Base-by-base conservation (phyloP, 2,797 vertebrate species). In the Fistularia tabacaria region DNA sequence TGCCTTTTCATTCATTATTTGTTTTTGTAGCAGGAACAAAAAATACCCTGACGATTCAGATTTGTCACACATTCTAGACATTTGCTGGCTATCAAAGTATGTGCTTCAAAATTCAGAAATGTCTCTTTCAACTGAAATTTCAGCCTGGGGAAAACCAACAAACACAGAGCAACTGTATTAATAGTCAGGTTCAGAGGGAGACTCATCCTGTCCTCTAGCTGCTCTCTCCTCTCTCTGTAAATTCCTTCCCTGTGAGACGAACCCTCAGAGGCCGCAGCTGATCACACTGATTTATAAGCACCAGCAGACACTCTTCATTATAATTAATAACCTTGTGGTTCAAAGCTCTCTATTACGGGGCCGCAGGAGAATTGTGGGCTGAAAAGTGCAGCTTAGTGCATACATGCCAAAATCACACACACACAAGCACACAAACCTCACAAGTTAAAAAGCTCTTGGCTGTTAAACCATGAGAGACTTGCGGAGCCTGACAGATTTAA, bases 291-390 rank as follows among this genome's bases (percentile, higher is more conserved):
- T 77, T 80, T 64, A 76, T 57, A 75, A 50, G 47, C 73, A 73
- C 71, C 68, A 73, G 57, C 66, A 79, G 45, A 74, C 76, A 65
- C 72, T 66, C 77, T 55, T 81, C 73, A 74, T 80, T 78, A 68
- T 75, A 82, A 82, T 81, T 75, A 83, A 80, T 79, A 81, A 84
- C 70, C 67, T 71, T 69, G 78, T 69, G 78, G 76, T 80, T 85
- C 79, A 82, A 81, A 78, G 76, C 79, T 67, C 64, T 80, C 64
- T 64, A 64, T 73, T 76, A 70, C 72, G 62, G 69, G 78, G 69
- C 59, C 76, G 60, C 67, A 67, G 57, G 76, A 76, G 74, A 75
- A 59, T 74, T 76, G 56, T 67, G 70, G 73, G 62, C 58, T 57
- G 63, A 73, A 49, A 55, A 10, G 64, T 63, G 64, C 69, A 75